Base-by-base conservation (phyloP, 2,888 invertebrate species). In the Matsumyia berberina region DNA sequence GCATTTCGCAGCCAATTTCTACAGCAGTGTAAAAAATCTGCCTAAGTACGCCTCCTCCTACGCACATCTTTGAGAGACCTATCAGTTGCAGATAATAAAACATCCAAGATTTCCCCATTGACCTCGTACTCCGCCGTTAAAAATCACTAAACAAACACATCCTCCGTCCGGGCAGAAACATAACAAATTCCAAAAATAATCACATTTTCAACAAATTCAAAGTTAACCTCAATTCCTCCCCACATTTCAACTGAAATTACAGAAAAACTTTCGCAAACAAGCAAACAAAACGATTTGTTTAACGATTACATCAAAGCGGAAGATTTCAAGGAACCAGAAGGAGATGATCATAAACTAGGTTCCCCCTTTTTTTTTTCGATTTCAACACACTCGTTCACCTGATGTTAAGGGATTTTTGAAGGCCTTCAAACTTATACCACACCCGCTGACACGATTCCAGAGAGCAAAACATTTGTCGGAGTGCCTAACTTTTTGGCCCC, bases 241-340 rank as follows among this genome's bases (percentile, higher is more conserved):
- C 17, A n/a, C 9, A 19, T 11, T 57, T 17, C 57, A 49, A 19
- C 6, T 15, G 39, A 31, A 60, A 60, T 72, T 58, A 60, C 72
- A 62, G 4, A 24, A 62, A 72, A 60, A 53, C 60, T 72, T 72
- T 72, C 60, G 72, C 72, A 49, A 70, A 29, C 70, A 24, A 44
- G 49, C 46, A 37, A 60, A 31, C 60, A 60, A 9, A 60, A 42
- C 60, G 51, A 72, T 72, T 72, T 60, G 60, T 51, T 58, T 44
- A 49, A 37, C 39, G 39, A 60, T 60, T 72, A 72, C 72, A 72
- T 72, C 58, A 58, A 72, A 51, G 51, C 39, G 42, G 29, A 19
- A 29, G 39, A 17, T n/a, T 37, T 31, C 33, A 7, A n/a, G 12
- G 12, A 44, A 46, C 19, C 44, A 44, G 15, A 24, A 17, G 24